These are phyloP conservation scores for Mythimna lalbum DNA, from an alignment of 2,888 invertebrate species.

Conservation along the genomic window DNA sequence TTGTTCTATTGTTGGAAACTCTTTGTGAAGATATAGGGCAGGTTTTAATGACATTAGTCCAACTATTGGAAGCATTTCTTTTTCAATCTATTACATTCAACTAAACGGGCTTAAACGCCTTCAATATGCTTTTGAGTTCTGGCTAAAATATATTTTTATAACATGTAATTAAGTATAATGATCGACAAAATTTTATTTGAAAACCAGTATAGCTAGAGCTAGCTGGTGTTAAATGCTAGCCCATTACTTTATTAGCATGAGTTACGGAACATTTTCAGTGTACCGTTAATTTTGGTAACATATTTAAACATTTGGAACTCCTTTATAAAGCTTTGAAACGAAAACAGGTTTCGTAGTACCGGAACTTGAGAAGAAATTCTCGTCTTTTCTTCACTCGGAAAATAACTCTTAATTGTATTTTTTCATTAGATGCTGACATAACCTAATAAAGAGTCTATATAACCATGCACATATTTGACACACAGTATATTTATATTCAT, in stretches of 20 bases:
- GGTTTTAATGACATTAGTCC: neutral
- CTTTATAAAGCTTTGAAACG: neutral
- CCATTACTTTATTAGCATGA: too few relatives aligned
- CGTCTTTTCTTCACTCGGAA: neutral
- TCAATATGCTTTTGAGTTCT: neutral
- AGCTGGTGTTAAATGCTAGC: too few relatives aligned
- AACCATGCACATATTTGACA: too few relatives aligned
- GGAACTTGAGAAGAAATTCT: neutral
- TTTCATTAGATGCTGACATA: too few relatives aligned
- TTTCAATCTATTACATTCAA: neutral
- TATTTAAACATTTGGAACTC: neutral
- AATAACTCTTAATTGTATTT: too few relatives aligned
- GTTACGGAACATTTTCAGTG: too few relatives aligned
- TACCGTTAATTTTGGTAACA: neutral
- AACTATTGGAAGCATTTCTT: neutral
- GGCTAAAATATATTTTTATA: too few relatives aligned
- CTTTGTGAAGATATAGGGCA: slow-evolving; percentile 29
- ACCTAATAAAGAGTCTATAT: too few relatives aligned
- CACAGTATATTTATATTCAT: too few relatives aligned
- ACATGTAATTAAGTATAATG: neutral
- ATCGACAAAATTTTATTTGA: neutral
- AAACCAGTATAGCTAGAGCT: neutral
- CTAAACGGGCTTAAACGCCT: neutral
- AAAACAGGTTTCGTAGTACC: neutral
- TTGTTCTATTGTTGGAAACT: slow-evolving; percentile 31